phyloP scores from a whole-genome alignment of 1,140 invertebrate genomes.

The Brachionus paranguensis region DNA sequence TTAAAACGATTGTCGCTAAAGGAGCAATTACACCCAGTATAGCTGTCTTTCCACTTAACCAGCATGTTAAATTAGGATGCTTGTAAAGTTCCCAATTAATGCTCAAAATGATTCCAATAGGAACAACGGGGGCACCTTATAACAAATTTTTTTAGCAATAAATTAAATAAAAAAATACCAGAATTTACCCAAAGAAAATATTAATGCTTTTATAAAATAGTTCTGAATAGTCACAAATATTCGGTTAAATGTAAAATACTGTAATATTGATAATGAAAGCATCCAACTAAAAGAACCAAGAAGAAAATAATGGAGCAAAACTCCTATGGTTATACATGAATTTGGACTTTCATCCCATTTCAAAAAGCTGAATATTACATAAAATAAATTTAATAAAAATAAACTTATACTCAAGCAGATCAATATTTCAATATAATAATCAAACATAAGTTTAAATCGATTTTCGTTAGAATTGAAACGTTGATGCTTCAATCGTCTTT shows the following conservation, averaged over 20 bases:
- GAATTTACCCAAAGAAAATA: slow-evolving; percentile 31
- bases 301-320: slow-evolving; percentile 7
- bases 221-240: not conserved
- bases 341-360: not conserved
- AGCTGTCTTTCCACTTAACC: not conserved
- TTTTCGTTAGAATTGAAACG: not conserved
- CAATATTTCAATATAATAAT: slow-evolving; percentile 23
- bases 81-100: slow-evolving; percentile 33
- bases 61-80: slow-evolving; percentile 11
- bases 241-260: slow-evolving; percentile 35
- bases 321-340: not conserved
- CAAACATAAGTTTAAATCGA: slow-evolving; percentile 31
- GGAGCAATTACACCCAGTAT: not conserved
- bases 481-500: not conserved
- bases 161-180: not conserved
- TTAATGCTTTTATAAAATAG: not conserved
- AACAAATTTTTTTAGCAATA: not conserved
- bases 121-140: not conserved
- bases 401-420: not conserved
- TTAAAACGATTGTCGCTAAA: not conserved
- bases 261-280: not conserved
- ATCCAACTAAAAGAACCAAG: slow-evolving; percentile 25
- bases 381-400: slow-evolving; percentile 28
- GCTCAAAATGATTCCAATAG: not conserved
- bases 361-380: not conserved